A percentile compares a stretch with the other conserved stretches of the same genome.
These are phyloP conservation scores for Amblyteles armatorius DNA, from an alignment of 2,888 invertebrate genomes.

Conservation along the genomic window DNA sequence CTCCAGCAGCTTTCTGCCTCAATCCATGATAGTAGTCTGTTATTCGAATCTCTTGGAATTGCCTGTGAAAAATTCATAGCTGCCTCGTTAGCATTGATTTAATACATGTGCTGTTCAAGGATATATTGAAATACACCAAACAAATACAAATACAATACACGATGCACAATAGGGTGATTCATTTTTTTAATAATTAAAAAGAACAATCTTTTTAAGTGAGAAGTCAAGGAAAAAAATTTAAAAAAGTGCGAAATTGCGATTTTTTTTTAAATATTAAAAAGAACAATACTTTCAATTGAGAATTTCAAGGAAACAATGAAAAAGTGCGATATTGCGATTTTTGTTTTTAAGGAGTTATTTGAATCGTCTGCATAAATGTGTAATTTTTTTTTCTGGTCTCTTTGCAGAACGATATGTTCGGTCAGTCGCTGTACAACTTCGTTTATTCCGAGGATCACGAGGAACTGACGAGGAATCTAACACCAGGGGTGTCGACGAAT, in stretches of 20 bases:
- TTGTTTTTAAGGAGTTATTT: not conserved
- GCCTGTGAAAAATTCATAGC: not conserved
- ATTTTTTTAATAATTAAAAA: not conserved
- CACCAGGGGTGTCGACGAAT: constrained; percentile 80
- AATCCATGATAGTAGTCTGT: constrained; percentile 4
- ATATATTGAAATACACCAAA: not conserved
- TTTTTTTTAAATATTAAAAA: not conserved
- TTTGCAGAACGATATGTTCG: constrained; percentile 92
- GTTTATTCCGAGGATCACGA: constrained; percentile 93
- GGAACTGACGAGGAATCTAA: constrained; percentile 88
- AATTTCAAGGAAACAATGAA: not conserved
- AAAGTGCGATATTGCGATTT: not conserved
- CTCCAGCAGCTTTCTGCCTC: constrained; percentile 18
- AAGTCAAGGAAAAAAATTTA: not conserved
- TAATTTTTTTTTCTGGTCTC: constrained; percentile 21
- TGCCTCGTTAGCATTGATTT: constrained; percentile 6
- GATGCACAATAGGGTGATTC: not conserved
- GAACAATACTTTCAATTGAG: not conserved
- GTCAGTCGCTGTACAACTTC: constrained; percentile 92
- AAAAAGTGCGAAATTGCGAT: not conserved
- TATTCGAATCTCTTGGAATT: constrained; percentile 10
- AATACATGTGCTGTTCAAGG: not conserved
- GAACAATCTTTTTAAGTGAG: not conserved
- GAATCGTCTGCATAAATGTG: not conserved
- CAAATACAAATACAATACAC: not conserved